Conservation (phyloP, 2,797 vertebrate genomes). For the Allobates femoralis region DNA sequence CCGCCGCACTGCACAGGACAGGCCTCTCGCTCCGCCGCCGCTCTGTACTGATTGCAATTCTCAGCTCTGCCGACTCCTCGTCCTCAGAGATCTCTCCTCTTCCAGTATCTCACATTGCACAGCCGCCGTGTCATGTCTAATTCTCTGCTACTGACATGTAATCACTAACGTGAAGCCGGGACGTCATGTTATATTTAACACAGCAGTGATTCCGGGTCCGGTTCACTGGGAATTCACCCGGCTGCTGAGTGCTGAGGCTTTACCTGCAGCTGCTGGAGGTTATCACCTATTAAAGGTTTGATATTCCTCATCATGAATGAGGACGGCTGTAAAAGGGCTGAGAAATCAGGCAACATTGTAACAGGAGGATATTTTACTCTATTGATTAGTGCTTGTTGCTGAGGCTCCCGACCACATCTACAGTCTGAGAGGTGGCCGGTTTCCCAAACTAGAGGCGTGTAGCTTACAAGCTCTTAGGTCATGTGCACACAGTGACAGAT, state of each 20-base stretch:
- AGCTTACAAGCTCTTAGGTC: too few relatives aligned
- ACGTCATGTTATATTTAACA: constrained; percentile 41
- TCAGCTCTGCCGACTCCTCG: background rate
- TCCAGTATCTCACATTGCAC: background rate
- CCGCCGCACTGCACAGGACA: constrained; percentile 1
- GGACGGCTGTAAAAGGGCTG: too few relatives aligned
- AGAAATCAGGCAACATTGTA: too few relatives aligned
- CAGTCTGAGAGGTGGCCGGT: too few relatives aligned
- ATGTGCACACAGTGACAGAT: too few relatives aligned
- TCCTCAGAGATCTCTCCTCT: constrained; percentile 10
- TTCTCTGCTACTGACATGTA: constrained; percentile 7
- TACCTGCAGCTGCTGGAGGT: background rate
- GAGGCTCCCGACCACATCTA: too few relatives aligned
- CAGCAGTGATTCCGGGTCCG: background rate
- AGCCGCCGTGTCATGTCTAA: constrained; percentile 30
- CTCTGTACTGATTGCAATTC: constrained; percentile 1
- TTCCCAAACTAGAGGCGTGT: too few relatives aligned
- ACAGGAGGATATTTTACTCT: too few relatives aligned
- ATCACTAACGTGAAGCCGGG: constrained; percentile 8
- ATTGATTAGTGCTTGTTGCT: too few relatives aligned
- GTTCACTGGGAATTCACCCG: background rate
- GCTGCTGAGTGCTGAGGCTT: background rate
- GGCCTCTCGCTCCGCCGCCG: background rate
- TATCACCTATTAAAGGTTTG: background rate
- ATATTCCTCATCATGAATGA: too few relatives aligned